Conservation (phyloP, 2,797 vertebrate species). For the Melanotaenia nigrans region DNA sequence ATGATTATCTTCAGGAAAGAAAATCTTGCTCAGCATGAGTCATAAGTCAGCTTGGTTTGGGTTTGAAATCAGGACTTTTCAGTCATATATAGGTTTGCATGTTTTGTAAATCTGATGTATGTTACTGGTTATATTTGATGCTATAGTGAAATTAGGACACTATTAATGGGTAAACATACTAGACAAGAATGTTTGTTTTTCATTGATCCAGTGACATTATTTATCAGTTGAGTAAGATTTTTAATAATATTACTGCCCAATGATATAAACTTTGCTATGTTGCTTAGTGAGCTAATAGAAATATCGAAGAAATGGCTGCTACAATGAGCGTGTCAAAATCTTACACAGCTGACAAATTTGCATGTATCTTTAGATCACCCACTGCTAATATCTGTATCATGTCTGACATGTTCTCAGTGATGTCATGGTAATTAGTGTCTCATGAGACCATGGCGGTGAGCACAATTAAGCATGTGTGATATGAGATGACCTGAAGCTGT, state of each 20-base stretch:
- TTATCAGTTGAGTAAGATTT: background rate
- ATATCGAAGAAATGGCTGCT: background rate
- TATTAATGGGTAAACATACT: too few species aligned
- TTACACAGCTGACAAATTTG: constrained; percentile 11
- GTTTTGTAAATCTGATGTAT: too few species aligned
- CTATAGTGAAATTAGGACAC: background rate
- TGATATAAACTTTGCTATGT: background rate
- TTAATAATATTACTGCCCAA: background rate
- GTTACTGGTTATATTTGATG: too few species aligned
- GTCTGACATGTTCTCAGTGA: constrained; percentile 4
- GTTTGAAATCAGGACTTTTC: background rate
- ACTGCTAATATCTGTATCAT: background rate
- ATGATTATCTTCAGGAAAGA: too few species aligned
- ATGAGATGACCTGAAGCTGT: background rate
- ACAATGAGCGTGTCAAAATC: background rate
- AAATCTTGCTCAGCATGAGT: too few species aligned
- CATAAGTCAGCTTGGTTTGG: background rate
- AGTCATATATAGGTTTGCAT: too few species aligned
- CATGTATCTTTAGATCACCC: constrained; percentile 2
- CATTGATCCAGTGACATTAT: background rate
- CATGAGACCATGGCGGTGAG: background rate
- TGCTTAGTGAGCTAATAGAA: background rate
- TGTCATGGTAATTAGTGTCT: background rate
- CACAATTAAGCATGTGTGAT: background rate
- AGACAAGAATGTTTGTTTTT: too few species aligned